Evolutionary conservation across 37 sponge, comb jelly and placozoan species (phyloP).

Genomic region (Hexactinellida sp.): DNA sequence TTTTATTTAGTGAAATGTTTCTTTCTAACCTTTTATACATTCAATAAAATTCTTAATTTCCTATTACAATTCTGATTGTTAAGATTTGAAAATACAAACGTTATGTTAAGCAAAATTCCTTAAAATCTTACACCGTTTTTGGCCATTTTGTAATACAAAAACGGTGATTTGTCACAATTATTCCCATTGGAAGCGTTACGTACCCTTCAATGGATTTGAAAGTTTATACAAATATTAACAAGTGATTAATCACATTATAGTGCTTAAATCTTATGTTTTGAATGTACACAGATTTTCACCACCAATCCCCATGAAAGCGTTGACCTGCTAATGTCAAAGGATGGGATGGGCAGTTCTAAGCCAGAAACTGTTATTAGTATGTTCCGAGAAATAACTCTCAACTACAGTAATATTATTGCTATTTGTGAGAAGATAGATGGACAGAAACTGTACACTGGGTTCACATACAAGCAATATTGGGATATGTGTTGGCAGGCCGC

Average conservation of each 20-base stretch:
- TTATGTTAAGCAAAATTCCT: too few relatives aligned
- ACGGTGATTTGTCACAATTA: too few relatives aligned
- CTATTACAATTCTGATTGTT: too few relatives aligned
- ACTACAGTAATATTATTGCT: background rate
- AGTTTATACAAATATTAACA: too few relatives aligned
- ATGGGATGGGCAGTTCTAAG: background rate
- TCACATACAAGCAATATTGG: slow-evolving; percentile 13
- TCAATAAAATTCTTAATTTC: slow-evolving; percentile 1
- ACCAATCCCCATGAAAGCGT: background rate
- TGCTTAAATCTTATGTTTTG: too few relatives aligned
- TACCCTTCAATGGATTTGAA: too few relatives aligned
- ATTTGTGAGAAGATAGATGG: background rate
- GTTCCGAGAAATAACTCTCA: background rate
- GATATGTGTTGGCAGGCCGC: background rate
- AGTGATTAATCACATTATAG: too few relatives aligned
- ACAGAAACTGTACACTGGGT: background rate
- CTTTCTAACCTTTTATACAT: background rate
- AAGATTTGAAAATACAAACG: too few relatives aligned
- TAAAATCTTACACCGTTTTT: too few relatives aligned
- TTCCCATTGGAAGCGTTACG: too few relatives aligned
- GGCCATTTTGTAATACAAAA: too few relatives aligned
- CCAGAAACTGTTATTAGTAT: slow-evolving; percentile 14
- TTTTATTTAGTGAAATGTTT: background rate
- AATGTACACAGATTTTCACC: background rate
- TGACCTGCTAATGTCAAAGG: background rate